Conservation (phyloP, 2,888 invertebrate genomes). For the Physocephala rufipes region DNA sequence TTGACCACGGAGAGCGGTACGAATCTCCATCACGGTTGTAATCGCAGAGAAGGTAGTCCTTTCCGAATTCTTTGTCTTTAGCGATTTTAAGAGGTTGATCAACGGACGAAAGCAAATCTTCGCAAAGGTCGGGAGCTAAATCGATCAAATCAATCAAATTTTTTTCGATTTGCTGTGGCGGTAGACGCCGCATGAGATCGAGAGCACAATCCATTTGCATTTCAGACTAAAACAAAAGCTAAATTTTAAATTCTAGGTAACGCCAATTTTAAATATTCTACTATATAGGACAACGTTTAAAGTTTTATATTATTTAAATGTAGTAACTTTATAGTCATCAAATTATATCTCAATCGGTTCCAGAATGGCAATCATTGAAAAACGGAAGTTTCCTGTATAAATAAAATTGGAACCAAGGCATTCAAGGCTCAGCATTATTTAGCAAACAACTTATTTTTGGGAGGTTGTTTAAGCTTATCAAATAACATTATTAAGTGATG, state of each 20-base stretch:
- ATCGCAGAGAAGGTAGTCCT: conserved; percentile 97
- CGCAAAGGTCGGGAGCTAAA: conserved; percentile 93
- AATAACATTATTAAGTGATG: too few species aligned
- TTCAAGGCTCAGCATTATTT: too few species aligned
- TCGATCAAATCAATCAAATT: conserved; percentile 98
- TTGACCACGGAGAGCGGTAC: conserved; percentile 98
- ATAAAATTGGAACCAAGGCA: too few species aligned
- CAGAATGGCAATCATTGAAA: too few species aligned
- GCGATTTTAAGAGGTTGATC: conserved; percentile 99
- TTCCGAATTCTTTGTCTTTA: conserved; percentile 92
- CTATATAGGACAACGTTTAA: not conserved
- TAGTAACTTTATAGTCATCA: too few species aligned
- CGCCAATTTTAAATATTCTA: not conserved
- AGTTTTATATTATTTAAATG: too few species aligned
- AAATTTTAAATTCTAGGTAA: not conserved
- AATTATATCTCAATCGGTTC: too few species aligned
- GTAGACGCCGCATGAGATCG: conserved; percentile 97
- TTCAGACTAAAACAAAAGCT: conserved; percentile 75
- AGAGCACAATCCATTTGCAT: conserved; percentile 98
- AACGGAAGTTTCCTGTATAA: too few species aligned
- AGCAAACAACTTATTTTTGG: too few species aligned
- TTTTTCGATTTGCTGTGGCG: conserved; percentile 99
- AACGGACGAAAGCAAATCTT: conserved; percentile 95
- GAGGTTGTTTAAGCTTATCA: too few species aligned
- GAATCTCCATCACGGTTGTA: conserved; percentile 99